phyloP scores from a whole-genome alignment of 2,888 invertebrate species.

The Drosophila buzzatii region DNA sequence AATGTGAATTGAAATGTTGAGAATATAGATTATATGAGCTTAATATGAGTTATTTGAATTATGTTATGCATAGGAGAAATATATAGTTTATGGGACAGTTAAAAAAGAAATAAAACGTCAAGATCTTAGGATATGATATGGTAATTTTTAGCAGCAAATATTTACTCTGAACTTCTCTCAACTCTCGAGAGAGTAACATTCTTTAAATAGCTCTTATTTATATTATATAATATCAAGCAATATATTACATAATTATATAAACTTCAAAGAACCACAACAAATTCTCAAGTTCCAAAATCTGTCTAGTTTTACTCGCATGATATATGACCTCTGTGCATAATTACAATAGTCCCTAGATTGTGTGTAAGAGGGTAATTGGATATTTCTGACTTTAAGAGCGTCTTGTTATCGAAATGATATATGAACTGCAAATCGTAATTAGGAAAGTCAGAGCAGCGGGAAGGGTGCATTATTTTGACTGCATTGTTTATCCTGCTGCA shows the following conservation, averaged over 20 bases:
- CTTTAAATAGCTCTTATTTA: neutral
- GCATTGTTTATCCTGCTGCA: constrained; percentile 23
- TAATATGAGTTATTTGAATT: neutral
- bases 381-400: neutral
- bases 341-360: neutral
- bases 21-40: neutral
- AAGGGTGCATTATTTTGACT: constrained; percentile 2
- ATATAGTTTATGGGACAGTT: neutral
- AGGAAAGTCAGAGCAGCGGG: constrained; percentile 1
- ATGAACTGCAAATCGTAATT: constrained; percentile 33
- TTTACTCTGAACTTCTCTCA: no score
- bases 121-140: neutral
- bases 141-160: no score
- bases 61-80: neutral
- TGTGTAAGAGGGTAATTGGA: constrained; percentile 12
- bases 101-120: no score
- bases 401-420: constrained; percentile 18
- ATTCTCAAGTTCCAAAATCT: neutral
- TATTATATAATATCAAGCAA: neutral
- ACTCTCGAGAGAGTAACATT: no score
- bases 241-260: no score
- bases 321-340: constrained; percentile 7
- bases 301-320: neutral
- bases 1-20: neutral
- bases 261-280: no score